Percentiles rank a stretch among this genome's conserved stretches.
phyloP scores from a whole-genome alignment of 2,888 invertebrate species.

The Helleia helle region DNA sequence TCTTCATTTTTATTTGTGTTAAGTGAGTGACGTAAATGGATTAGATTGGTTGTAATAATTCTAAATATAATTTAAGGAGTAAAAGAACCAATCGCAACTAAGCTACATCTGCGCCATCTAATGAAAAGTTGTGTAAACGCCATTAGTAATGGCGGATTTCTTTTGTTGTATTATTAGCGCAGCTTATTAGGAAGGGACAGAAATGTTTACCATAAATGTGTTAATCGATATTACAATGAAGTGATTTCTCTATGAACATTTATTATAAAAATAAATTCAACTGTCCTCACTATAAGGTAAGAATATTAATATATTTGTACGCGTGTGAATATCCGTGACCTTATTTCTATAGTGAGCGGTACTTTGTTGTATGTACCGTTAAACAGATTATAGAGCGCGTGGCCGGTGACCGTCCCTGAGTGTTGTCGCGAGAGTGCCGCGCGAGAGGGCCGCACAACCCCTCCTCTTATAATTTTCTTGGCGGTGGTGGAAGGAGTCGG shows the following conservation, averaged over 20 bases:
- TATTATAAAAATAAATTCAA: no score
- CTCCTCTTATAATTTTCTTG: constrained; percentile 66
- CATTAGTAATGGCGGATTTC: constrained; percentile 57
- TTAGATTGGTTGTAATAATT: background rate
- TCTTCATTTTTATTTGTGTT: no score
- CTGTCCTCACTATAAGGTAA: no score
- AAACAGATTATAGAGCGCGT: constrained; percentile 60
- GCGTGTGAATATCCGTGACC: constrained; percentile 57
- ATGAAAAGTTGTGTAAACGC: constrained; percentile 31
- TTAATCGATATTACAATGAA: background rate
- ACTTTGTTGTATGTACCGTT: constrained; percentile 64
- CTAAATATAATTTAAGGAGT: background rate
- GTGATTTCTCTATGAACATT: no score
- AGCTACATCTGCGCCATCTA: constrained; percentile 46
- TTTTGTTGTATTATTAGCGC: constrained; percentile 43
- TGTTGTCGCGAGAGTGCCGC: constrained; percentile 43
- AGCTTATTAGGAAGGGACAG: constrained; percentile 36
- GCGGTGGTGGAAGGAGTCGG: constrained; percentile 67
- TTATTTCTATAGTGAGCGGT: constrained; percentile 58
- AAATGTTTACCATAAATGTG: constrained; percentile 27
- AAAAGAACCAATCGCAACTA: constrained; percentile 33
- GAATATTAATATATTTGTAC: constrained; percentile 10
- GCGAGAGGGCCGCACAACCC: constrained; percentile 57
- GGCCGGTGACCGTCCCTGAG: constrained; percentile 55
- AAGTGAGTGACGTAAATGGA: no score